These are phyloP conservation scores for Amniataba percoides DNA, from an alignment of 2,797 vertebrate genomes.

Conservation along the genomic window DNA sequence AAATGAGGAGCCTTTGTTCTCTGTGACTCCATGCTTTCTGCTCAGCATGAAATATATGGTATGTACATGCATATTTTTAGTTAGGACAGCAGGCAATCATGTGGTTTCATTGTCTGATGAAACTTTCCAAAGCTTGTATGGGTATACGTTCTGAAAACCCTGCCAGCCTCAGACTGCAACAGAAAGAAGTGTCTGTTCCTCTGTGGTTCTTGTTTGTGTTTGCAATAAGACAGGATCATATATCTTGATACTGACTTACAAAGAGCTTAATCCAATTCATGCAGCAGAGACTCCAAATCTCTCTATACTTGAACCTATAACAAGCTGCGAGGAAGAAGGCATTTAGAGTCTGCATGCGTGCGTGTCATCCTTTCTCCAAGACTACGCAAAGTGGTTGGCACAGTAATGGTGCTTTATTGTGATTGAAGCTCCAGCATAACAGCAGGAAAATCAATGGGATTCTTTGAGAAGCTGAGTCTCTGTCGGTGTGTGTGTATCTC, in stretches of 20 bases:
- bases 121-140: conserved; percentile 47
- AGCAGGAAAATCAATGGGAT: conserved; percentile 76
- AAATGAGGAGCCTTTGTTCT: conserved; percentile 59
- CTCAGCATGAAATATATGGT: conserved; percentile 28
- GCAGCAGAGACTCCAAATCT: conserved; percentile 50
- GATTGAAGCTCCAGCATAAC: conserved; percentile 72
- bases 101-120: conserved; percentile 53
- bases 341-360: conserved; percentile 40
- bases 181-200: conserved; percentile 29
- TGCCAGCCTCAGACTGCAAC: conserved; percentile 22
- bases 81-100: conserved; percentile 30
- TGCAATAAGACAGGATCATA: conserved; percentile 58
- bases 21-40: conserved; percentile 13
- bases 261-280: conserved; percentile 72
- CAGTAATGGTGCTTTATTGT: conserved; percentile 77
- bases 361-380: conserved; percentile 52
- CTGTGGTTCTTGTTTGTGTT: conserved; percentile 34
- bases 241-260: conserved; percentile 65
- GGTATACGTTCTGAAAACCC: conserved; percentile 19
- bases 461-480: conserved; percentile 51
- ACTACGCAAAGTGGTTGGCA: conserved; percentile 62
- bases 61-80: conserved; percentile 33
- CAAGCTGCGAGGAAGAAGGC: conserved; percentile 56
- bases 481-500: conserved; percentile 21
- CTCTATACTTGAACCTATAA: conserved; percentile 58